phyloP scores from a whole-genome alignment of 2,113 vertebrate species.

The Peromyscus maniculatus region DNA sequence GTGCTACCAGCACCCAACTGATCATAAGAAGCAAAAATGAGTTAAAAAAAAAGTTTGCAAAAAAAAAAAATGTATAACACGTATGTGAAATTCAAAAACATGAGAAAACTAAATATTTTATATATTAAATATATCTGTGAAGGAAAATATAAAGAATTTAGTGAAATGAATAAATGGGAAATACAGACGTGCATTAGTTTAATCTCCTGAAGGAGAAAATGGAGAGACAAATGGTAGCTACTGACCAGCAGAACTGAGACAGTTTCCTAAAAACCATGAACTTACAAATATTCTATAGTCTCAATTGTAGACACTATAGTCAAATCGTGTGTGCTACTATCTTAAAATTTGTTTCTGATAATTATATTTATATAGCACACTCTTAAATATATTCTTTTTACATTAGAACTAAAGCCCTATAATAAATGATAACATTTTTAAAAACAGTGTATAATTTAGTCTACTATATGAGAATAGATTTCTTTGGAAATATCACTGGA shows the following conservation, averaged over 20 bases:
- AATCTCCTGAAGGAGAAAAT: not conserved
- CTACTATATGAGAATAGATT: slow-evolving; percentile 24
- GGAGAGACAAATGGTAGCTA: not conserved
- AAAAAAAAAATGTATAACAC: not conserved
- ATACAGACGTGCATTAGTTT: not conserved
- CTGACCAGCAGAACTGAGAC: not conserved
- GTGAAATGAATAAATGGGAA: not conserved
- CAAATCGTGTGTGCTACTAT: not conserved
- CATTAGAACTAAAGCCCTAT: not conserved
- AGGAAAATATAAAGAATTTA: not conserved
- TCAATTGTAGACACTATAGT: not conserved
- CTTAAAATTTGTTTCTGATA: slow-evolving; percentile 34
- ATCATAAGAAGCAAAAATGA: not conserved
- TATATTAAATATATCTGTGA: not conserved
- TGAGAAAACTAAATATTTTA: not conserved
- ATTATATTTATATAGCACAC: not conserved
- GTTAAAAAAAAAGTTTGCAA: not conserved
- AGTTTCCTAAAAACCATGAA: not conserved
- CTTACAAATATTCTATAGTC: not conserved
- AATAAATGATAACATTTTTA: not conserved
- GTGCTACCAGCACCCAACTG: not conserved
- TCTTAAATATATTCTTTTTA: not conserved
- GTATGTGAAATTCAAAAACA: not conserved
- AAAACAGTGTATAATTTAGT: slow-evolving; percentile 7
- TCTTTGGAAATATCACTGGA: slow-evolving; percentile 16